A percentile compares a stretch with the other conserved stretches of the same genome.
Evolutionary conservation across 1,140 invertebrate species (phyloP).

Genomic region (Macrobrachium nipponense): DNA sequence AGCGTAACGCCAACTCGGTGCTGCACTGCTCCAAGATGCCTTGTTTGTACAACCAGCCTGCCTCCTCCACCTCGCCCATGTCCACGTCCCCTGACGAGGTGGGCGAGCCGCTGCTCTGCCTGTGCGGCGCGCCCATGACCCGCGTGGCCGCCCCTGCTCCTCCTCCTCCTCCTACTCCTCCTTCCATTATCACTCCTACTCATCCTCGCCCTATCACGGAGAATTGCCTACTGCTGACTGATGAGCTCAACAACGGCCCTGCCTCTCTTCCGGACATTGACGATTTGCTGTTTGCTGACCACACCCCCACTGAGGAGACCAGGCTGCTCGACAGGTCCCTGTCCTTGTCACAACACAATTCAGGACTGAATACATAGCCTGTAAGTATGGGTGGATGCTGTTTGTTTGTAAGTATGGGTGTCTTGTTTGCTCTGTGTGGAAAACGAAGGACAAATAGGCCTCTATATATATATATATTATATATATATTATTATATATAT

Average conservation of each 20-base stretch:
- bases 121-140: constrained; percentile 65
- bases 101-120: constrained; percentile 57
- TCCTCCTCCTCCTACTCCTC: constrained; percentile 55
- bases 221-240: constrained; percentile 56
- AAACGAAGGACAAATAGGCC: no score
- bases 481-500: no score
- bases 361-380: constrained; percentile 54
- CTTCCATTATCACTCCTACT: constrained; percentile 58
- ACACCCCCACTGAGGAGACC: constrained; percentile 73
- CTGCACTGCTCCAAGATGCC: constrained; percentile 61
- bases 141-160: constrained; percentile 62
- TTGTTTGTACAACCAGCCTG: constrained; percentile 67
- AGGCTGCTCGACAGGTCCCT: constrained; percentile 67
- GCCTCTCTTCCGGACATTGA: constrained; percentile 63
- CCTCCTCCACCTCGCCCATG: constrained; percentile 58
- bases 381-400: constrained; percentile 20
- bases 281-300: constrained; percentile 69
- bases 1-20: constrained; percentile 64
- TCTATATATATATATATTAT: no score
- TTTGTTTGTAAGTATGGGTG: no score
- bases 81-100: constrained; percentile 54
- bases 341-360: constrained; percentile 50
- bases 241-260: constrained; percentile 63
- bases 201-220: constrained; percentile 46
- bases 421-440: no score